These are phyloP conservation scores for Prionace glauca DNA, from an alignment of 2,797 vertebrate genomes.

Conservation along the genomic window DNA sequence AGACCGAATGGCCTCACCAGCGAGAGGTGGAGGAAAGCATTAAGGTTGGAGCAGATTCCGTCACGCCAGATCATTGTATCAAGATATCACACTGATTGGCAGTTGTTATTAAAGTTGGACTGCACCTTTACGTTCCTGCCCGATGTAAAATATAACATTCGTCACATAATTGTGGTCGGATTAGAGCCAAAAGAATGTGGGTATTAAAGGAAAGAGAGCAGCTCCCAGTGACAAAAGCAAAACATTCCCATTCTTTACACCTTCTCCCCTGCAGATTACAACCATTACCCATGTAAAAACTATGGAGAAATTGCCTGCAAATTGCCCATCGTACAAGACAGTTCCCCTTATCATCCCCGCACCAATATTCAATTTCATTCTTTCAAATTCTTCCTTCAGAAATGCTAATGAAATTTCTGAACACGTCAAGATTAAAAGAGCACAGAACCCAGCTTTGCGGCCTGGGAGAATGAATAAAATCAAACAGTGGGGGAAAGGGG, in stretches of 20 bases:
- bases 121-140: neutral
- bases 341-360: neutral
- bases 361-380: slow-evolving; percentile 37
- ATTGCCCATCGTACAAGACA: slow-evolving; percentile 4
- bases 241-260: neutral
- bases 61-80: neutral
- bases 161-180: neutral
- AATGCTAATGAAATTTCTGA: slow-evolving; percentile 31
- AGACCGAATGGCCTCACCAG: neutral
- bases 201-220: neutral
- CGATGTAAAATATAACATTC: neutral
- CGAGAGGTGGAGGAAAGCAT: neutral
- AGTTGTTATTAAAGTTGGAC: neutral
- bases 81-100: neutral
- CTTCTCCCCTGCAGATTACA: slow-evolving; percentile 13
- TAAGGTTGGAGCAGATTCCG: neutral
- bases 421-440: slow-evolving; percentile 5
- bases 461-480: neutral
- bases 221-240: neutral
- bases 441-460: neutral
- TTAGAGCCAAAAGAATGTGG: neutral
- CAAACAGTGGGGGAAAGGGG: neutral
- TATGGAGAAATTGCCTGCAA: slow-evolving; percentile 9
- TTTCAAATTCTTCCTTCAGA: slow-evolving; percentile 31
- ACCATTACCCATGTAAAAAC: slow-evolving; percentile 10